Evolutionary conservation across 92 coral and sea anemone genomes (phyloP).

Genomic region (Parazoanthus darwini): DNA sequence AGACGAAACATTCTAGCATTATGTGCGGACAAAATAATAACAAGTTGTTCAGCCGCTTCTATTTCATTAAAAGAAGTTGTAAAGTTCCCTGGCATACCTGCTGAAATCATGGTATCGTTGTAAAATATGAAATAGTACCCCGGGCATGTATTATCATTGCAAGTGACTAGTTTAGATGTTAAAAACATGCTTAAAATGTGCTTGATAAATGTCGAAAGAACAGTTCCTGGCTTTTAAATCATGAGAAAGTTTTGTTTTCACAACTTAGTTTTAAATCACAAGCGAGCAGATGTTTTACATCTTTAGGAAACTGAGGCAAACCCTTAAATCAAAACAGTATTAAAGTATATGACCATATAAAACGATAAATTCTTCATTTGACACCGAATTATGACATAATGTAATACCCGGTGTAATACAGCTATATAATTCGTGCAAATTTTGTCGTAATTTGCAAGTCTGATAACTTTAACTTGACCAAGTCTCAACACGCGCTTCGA

Average conservation of each 20-base stretch:
- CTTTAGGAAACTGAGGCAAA: conserved; percentile 10
- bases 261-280: neutral
- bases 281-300: conserved; percentile 22
- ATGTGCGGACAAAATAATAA: too few species aligned
- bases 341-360: neutral
- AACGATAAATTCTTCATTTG: conserved; percentile 11
- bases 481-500: neutral
- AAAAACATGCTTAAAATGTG: neutral
- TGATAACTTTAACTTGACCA: neutral
- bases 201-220: neutral
- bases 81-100: too few species aligned
- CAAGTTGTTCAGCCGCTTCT: too few species aligned
- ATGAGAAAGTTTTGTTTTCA: too few species aligned
- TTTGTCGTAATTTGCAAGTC: neutral
- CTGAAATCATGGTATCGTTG: too few species aligned
- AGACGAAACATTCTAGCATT: too few species aligned
- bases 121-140: too few species aligned
- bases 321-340: conserved; percentile 2
- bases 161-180: too few species aligned
- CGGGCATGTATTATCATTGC: too few species aligned
- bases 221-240: neutral
- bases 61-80: too few species aligned
- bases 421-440: neutral
- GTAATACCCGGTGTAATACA: neutral
- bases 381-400: conserved; percentile 6